These are phyloP conservation scores for Myanophis thanlyinensis DNA, from an alignment of 2,113 vertebrate species.

Conservation along the genomic window DNA sequence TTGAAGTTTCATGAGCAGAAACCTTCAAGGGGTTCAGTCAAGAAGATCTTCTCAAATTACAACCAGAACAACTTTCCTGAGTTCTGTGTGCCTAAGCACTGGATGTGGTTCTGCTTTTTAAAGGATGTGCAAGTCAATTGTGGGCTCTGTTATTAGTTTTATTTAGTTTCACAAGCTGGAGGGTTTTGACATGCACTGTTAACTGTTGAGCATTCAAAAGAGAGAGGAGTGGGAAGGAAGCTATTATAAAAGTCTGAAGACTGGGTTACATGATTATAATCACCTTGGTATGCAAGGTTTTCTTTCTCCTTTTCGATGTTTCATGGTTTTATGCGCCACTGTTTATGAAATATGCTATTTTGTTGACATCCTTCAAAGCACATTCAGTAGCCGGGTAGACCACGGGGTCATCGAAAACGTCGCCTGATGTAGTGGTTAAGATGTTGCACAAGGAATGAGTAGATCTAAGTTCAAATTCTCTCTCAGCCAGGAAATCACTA, in stretches of 20 bases:
- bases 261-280: neutral
- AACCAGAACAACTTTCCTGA: neutral
- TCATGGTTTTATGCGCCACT: neutral
- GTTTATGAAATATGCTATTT: neutral
- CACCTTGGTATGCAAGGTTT: neutral
- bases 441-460: neutral
- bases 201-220: neutral
- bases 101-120: constrained; percentile 15
- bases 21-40: neutral
- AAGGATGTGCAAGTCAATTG: constrained; percentile 27
- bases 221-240: neutral
- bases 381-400: neutral
- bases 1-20: neutral
- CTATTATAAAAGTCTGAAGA: neutral
- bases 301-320: neutral
- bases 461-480: neutral
- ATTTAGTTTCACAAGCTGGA: neutral
- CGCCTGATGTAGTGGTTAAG: neutral
- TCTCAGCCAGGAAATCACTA: neutral
- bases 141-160: constrained; percentile 20
- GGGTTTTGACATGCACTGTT: neutral
- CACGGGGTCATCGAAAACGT: neutral
- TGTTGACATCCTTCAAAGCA: neutral
- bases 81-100: neutral
- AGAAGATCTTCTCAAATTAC: neutral